Base-by-base conservation (phyloP, 1,140 invertebrate species). In the Scaptodrosophila lebanonensis region DNA sequence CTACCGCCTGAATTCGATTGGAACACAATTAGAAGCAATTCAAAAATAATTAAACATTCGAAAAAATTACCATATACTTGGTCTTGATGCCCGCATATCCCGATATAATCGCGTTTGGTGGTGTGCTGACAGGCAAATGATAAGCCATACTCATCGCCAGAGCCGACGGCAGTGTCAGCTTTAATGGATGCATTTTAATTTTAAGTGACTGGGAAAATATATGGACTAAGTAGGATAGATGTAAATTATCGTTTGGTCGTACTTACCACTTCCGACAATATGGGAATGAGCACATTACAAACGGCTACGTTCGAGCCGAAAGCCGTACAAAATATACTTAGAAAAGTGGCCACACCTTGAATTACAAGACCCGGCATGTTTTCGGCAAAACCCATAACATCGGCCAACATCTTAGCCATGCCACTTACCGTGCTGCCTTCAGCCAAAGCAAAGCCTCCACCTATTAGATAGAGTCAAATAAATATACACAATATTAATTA, bases 41-140 rank as follows among this genome's bases (percentile, higher is more conserved):
- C 7, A 2, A 43, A 43, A 29, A 6, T 4, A 7, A 16, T 20
- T n/a, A n/a, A n/a, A n/a, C n/a, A n/a, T n/a, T n/a, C 32, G 7
- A 12, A 5, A 27, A 27, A 12, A 62, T 2, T 4, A 58, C 72
- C 58, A 77, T 20, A 33, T 77, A 79, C 16, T 79, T 77, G 0
- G 72, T 72, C 17, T 77, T 77, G 6, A 77, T 36, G 1, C 27
- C 90, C 0, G 91, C 91, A 17, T 92, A 92, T 0, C 92, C 92
- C 25, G 94, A 94, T 0, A 95, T 95, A 45, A 98, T 97, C 0
- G 97, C 96, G 88, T 98, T 98, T 5, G 96, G 95, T 5, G 96
- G 95, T 0, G 92, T 93, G 29, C 88, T 87, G 0, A 95, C 93
- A 1, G 94, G 94, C 48, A 88, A 56, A 32, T 87, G 88, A 83